Evolutionary conservation across 2,113 vertebrate species (phyloP).

Genomic region (Lethenteron reissneri): DNA sequence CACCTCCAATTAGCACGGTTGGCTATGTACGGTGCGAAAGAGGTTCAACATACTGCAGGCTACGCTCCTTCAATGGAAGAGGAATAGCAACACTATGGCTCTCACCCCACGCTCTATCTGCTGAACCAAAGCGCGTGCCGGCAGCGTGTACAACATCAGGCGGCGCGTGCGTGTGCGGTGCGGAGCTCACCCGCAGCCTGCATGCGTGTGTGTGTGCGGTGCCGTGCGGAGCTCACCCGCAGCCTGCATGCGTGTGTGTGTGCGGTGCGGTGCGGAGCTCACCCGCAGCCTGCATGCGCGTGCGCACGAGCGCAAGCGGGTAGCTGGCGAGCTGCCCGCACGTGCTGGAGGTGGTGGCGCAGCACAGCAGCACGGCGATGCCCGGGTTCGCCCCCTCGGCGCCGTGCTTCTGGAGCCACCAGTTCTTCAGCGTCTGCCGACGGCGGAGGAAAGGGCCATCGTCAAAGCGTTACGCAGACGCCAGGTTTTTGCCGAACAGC

Average conservation of each 20-base stretch:
- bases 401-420: conserved; percentile 50
- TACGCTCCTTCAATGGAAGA: no score
- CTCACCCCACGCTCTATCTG: no score
- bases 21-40: no score
- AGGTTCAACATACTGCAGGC: no score
- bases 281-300: conserved; percentile 87
- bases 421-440: conserved; percentile 56
- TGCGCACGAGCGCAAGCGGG: conserved; percentile 58
- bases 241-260: conserved; percentile 47
- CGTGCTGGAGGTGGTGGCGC: conserved; percentile 59
- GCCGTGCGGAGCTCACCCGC: conserved; percentile 31
- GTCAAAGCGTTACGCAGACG: no score
- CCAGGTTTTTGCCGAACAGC: no score
- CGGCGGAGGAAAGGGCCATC: neutral
- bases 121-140: no score
- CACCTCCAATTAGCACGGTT: no score
- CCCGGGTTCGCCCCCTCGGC: conserved; percentile 59
- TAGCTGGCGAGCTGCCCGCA: conserved; percentile 76
- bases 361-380: conserved; percentile 48
- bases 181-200: conserved; percentile 53
- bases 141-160: no score
- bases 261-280: conserved; percentile 10
- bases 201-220: conserved; percentile 38
- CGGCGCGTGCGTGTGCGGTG: no score
- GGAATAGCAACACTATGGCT: no score